Evolutionary conservation across 2,797 vertebrate species (phyloP), one percentile per base, ranked within the genome.

Genomic region (Lagorchestes hirsutus): DNA sequence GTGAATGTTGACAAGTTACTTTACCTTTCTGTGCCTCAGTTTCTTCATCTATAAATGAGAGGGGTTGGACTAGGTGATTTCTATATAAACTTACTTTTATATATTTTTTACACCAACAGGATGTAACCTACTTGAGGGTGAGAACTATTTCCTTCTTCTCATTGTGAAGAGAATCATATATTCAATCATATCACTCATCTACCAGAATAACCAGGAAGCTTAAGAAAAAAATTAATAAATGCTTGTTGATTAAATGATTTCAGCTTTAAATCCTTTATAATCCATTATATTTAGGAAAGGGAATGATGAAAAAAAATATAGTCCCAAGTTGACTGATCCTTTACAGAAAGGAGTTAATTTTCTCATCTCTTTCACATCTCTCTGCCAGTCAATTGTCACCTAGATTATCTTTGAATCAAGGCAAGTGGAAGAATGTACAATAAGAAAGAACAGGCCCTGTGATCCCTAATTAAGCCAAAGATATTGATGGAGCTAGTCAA

Each of bases 261-360:
- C 13, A 67, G 34, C 1, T 67, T 4, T n/a, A 67, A 5, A 58
- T 29, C 2, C 57, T 9, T 29, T 29, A 28, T 58, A 29, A 29
- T 2, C 27, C 27, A 40, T 90, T 96, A 58, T 93, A 11, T 92
- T 29, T 59, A 18, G 3, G 8, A 91, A 96, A 92, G 22, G 92
- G 97, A 96, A 95, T 55, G 54, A 13, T 55, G 52, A 55, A 56
- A 96, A 96, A 95, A 91, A 56, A 46, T 10, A 57, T 54, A 12
- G 91, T 87, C n/a, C 92, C 34, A 90, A 2, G 1, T 1, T 87
- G 28, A 24, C 8, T 74, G 50, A 95, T 95, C 50, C 94, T 93
- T 54, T 94, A 50, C 54, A 82, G n/a, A 82, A 2, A 93, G 46
- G 90, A 55, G 1, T 55, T 92, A 93, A 54, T 0, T 46, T 12